Evolutionary conservation across 2,113 vertebrate genomes (phyloP).

Genomic region (Panthera tigris): DNA sequence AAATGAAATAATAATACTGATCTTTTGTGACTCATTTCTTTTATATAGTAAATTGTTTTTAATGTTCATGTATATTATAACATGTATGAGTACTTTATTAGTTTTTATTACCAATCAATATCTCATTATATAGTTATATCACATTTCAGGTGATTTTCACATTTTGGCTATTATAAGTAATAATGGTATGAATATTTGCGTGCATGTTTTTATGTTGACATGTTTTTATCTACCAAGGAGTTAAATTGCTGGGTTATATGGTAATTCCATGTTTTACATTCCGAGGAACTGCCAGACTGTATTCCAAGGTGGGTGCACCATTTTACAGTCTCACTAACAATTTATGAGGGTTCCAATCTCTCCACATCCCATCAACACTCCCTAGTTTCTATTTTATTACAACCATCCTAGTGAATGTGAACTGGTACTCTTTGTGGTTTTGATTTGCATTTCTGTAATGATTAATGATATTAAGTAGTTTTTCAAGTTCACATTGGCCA

Average conservation of each 20-base stretch:
- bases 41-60: background rate
- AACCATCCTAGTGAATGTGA: background rate
- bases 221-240: background rate
- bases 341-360: background rate
- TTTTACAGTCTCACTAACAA: background rate
- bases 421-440: background rate
- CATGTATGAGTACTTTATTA: background rate
- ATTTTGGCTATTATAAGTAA: background rate
- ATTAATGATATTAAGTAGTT: background rate
- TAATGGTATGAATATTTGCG: background rate
- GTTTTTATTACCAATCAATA: background rate
- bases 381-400: background rate
- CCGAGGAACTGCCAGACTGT: background rate
- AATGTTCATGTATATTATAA: background rate
- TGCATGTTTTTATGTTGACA: background rate
- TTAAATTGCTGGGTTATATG: background rate
- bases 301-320: background rate
- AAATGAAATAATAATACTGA: background rate
- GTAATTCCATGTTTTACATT: background rate
- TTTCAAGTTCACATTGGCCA: background rate
- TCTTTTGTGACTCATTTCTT: background rate
- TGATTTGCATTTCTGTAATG: background rate
- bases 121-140: background rate
- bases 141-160: background rate
- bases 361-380: background rate